These are phyloP conservation scores for Pangasianodon gigas DNA, from an alignment of 2,113 vertebrate species.

Conservation along the genomic window DNA sequence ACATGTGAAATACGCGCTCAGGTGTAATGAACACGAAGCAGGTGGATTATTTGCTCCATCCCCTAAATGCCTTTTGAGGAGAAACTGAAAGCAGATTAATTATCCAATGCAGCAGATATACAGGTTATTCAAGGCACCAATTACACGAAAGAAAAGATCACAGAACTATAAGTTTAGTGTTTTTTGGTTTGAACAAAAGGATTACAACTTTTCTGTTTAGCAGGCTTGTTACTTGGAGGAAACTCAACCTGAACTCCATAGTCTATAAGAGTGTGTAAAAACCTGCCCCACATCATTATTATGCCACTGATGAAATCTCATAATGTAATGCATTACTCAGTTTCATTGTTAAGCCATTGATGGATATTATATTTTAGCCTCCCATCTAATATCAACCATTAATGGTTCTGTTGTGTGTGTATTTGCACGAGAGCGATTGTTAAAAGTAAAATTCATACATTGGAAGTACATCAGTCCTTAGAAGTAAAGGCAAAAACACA, in stretches of 20 bases:
- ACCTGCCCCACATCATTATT: neutral
- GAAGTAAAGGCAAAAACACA: slow-evolving; percentile 9
- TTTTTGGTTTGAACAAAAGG: neutral
- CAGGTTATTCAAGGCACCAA: neutral
- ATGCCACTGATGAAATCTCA: neutral
- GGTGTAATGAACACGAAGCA: neutral
- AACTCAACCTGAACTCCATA: neutral
- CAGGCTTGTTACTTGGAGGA: neutral
- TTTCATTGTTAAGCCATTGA: neutral
- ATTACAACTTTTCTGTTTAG: neutral
- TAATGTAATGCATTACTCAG: neutral
- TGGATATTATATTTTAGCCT: neutral
- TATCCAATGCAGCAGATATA: neutral
- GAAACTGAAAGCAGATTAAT: neutral
- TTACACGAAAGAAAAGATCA: neutral
- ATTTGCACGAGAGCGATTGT: neutral
- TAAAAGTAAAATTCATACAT: neutral
- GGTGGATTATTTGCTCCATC: neutral
- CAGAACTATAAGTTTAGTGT: neutral
- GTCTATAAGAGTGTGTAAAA: neutral
- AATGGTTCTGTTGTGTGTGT: neutral
- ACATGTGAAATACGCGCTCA: neutral
- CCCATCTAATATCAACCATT: neutral
- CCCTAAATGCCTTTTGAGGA: neutral
- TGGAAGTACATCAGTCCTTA: too few relatives aligned